Evolutionary conservation across 2,113 vertebrate species (phyloP), one percentile per base, ranked within the genome.

Genomic region (Chaetodon trifascialis): DNA sequence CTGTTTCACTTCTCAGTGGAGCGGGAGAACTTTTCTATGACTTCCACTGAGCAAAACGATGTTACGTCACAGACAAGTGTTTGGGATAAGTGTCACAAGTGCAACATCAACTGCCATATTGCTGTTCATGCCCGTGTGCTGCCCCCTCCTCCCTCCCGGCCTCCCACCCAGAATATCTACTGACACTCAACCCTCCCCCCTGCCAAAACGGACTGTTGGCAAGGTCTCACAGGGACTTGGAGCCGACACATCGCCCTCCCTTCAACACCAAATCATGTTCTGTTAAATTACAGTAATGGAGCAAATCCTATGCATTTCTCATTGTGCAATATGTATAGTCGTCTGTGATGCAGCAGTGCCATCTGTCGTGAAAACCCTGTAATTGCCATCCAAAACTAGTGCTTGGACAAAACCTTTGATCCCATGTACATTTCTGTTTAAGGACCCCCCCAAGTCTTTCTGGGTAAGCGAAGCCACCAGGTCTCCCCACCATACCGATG

Each of bases 291-390:
- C 88, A 87, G 77, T 74, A 44, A 77, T 69, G 83, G 86, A 90
- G 83, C 83, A 63, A 70, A 72, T 68, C 91, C 92, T 90, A 85
- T 91, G 89, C 87, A 89, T 93, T 79, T 90, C 67, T 88, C 89
- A 85, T 90, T 90, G 92, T 94, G 90, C 92, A 91, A 88, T 83
- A 85, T 84, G 82, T 92, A 82, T 84, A 82, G 79, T 90, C 40
- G 90, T 95, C 73, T 88, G 88, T 93, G 90, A 90, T 88, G 87
- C 87, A 94, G 84, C 90, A 92, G 93, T 89, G 88, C 91, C 93
- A 93, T 86, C 93, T 93, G 89, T 93, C 77, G 91, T 93, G 71
- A 67, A 72, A 88, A 91, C 84, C 87, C 70, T 79, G 90, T 89
- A 92, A 90, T 83, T 91, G 89, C 84, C 83, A 91, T 86, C 56